phyloP scores from a whole-genome alignment of 1,140 invertebrate species.

The Trigoniulus corallinus region DNA sequence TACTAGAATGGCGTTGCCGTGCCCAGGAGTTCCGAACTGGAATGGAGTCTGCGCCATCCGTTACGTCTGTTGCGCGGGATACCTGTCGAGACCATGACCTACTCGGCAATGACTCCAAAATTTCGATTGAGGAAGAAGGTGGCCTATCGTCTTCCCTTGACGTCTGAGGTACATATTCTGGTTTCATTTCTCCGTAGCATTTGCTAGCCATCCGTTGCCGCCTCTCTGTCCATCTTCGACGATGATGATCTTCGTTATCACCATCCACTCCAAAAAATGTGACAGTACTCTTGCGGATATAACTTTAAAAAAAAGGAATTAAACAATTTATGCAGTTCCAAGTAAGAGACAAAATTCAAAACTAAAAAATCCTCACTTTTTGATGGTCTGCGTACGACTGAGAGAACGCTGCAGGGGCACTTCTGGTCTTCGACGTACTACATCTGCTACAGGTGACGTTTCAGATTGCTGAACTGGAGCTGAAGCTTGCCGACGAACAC shows the following conservation, averaged over 20 bases:
- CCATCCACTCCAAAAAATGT: slow-evolving; percentile 61
- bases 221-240: slow-evolving; percentile 51
- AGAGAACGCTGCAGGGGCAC: background rate
- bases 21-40: too few species aligned
- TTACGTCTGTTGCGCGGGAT: background rate
- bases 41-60: background rate
- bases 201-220: slow-evolving; percentile 51
- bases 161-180: background rate
- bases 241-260: slow-evolving; percentile 47
- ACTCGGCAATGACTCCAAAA: background rate
- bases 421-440: background rate
- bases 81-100: background rate
- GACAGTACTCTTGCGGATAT: slow-evolving; percentile 53
- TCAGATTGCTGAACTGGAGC: background rate
- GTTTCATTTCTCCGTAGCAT: slow-evolving; percentile 39
- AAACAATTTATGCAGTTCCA: too few species aligned
- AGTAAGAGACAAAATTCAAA: too few species aligned
- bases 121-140: background rate
- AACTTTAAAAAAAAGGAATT: slow-evolving; percentile 26
- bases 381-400: background rate
- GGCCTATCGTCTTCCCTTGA: background rate
- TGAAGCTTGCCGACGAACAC: too few species aligned
- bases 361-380: background rate
- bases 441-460: background rate
- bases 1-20: slow-evolving; percentile 8